A percentile compares a stretch with the other conserved stretches of the same genome.
Conservation (phyloP, 2,888 invertebrate species). For the Heliconius ethilla region DNA sequence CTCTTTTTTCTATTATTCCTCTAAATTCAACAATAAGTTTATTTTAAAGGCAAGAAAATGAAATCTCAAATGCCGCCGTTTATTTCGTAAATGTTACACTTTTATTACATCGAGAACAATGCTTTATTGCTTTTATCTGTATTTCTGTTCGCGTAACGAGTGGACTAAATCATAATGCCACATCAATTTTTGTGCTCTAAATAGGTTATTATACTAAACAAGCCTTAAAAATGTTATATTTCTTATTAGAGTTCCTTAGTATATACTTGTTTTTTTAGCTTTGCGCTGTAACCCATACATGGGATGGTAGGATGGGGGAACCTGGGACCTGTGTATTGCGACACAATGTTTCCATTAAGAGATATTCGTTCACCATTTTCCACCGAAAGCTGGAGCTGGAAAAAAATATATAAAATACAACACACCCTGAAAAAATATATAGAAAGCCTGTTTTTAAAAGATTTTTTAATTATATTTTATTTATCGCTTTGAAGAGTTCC, state of each 20-base stretch:
- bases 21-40: conserved; percentile 28
- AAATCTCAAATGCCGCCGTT: conserved; percentile 42
- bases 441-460: no score
- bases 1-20: background rate
- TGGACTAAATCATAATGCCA: conserved; percentile 27
- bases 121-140: conserved; percentile 44
- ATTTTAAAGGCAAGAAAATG: conserved; percentile 37
- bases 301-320: no score
- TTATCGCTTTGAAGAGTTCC: no score
- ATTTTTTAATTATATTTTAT: no score
- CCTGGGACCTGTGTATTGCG: no score
- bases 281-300: no score
- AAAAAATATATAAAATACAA: no score
- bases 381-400: no score
- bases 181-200: conserved; percentile 18
- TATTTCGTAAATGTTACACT: conserved; percentile 45
- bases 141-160: conserved; percentile 30
- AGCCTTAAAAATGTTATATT: background rate
- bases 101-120: conserved; percentile 44
- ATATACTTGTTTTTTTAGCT: background rate
- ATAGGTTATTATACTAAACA: conserved; percentile 7
- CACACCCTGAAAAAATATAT: no score
- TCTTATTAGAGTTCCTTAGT: background rate
- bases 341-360: no score
- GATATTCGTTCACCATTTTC: no score